Evolutionary conservation across 1,140 invertebrate genomes (phyloP).

Genomic region (Macrosteles quadrilineatus): DNA sequence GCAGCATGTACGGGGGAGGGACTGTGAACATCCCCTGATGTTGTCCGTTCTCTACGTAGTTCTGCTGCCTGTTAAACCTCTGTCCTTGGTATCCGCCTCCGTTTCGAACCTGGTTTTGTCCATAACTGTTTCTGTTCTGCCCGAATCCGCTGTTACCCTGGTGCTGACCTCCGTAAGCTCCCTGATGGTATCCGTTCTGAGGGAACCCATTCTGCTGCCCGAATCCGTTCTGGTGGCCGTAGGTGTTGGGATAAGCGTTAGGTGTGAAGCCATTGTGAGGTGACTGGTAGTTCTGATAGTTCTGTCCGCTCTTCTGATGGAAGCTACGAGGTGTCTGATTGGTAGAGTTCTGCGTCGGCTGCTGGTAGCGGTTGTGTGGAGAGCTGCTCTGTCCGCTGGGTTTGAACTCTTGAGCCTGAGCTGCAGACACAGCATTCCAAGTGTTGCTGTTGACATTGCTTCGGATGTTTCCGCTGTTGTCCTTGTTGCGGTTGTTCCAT

Average conservation of each 20-base stretch:
- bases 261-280: conserved; percentile 34
- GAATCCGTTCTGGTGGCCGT: conserved; percentile 19
- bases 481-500: conserved; percentile 36
- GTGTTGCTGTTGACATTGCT: conserved; percentile 23
- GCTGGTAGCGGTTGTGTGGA: conserved; percentile 18
- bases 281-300: conserved; percentile 12
- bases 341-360: background rate
- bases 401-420: conserved; percentile 17
- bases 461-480: conserved; percentile 3
- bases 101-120: conserved; percentile 39
- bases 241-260: conserved; percentile 43
- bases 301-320: conserved; percentile 27
- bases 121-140: conserved; percentile 32
- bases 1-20: conserved; percentile 57
- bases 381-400: conserved; percentile 11
- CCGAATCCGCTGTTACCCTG: conserved; percentile 21
- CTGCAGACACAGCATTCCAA: conserved; percentile 23
- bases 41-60: conserved; percentile 44
- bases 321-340: background rate
- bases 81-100: conserved; percentile 46
- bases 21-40: conserved; percentile 55
- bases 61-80: conserved; percentile 45
- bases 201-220: conserved; percentile 22
- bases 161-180: conserved; percentile 35
- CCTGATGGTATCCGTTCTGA: conserved; percentile 48